Evolutionary conservation across 2,888 invertebrate genomes (phyloP), one percentile per base, ranked within the genome.

Genomic region (Epiblema foenella): DNA sequence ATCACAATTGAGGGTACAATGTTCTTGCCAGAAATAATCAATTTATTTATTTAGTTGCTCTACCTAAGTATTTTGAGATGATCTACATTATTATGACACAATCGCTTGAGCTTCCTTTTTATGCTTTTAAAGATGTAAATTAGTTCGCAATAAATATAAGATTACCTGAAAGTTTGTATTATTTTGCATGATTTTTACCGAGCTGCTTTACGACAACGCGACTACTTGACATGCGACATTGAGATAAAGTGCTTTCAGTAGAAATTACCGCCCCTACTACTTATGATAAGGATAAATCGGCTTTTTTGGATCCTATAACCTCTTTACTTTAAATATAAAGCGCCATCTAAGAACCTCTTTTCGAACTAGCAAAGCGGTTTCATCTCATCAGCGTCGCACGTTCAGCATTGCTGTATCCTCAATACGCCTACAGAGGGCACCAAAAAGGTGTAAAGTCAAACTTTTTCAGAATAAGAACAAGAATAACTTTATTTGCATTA

Each of bases 1-100:
- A 42, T 42, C 15, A 42, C 15, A 20, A 46, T 24, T 20, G 15
- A 56, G 9, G 17, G 33, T 46, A 46, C 3, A 24, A n/a, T 46
- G 8, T 60, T 60, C 60, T 60, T 60, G 60, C 60, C 60, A 60
- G 20, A 46, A 46, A 46, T n/a, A 7, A 39, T 29, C 15, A 56
- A 56, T 56, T 56, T n/a, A 10, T 29, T 57, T 9, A 33, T 33
- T 8, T 33, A 33, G 2, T 33, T 11, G 10, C 37, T 9, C 8
- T 57, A 37, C 0, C 11, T 18, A 33, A 46, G n/a, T 46, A 46
- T 15, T 46, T 46, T 46, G n/a, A 12, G 12, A 46, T 12, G 12
- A 39, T 12, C 4, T 39, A 12, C 12, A 3, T 39, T 39, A 39
- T 39, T 39, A 39, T 39, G 11, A 39, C 11, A 39, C 12, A 15